phyloP scores from a whole-genome alignment of 1,140 invertebrate species.

The Aplysia californica region DNA sequence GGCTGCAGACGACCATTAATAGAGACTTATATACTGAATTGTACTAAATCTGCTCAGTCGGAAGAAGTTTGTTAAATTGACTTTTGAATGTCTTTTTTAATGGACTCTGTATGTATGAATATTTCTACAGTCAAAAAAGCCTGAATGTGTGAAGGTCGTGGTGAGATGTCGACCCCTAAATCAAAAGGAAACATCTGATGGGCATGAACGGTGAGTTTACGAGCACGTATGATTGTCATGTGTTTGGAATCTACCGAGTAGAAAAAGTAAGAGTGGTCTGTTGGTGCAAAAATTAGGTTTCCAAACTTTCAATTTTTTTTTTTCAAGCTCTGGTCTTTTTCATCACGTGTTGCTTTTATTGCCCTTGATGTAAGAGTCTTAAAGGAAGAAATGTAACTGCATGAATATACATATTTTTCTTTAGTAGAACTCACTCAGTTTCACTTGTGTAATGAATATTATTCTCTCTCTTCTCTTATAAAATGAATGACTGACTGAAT shows the following conservation, averaged over 20 bases:
- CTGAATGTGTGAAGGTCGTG: constrained; percentile 89
- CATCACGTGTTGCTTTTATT: too few species aligned
- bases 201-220: constrained; percentile 63
- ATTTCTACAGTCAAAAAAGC: constrained; percentile 16
- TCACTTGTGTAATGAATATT: too few species aligned
- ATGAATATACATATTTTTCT: too few species aligned
- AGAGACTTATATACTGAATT: neutral
- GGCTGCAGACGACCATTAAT: neutral
- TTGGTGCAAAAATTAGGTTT: neutral
- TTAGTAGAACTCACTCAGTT: too few species aligned
- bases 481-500: too few species aligned
- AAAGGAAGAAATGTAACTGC: neutral
- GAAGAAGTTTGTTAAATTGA: too few species aligned
- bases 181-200: constrained; percentile 78
- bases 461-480: too few species aligned
- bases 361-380: neutral
- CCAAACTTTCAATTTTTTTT: neutral
- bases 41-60: too few species aligned
- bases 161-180: constrained; percentile 92
- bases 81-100: too few species aligned
- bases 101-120: neutral
- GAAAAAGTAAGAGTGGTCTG: neutral
- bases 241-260: neutral
- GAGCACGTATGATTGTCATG: neutral
- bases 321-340: neutral